Conservation (phyloP, 2,113 vertebrate species). For the Eulemur rufifrons region DNA sequence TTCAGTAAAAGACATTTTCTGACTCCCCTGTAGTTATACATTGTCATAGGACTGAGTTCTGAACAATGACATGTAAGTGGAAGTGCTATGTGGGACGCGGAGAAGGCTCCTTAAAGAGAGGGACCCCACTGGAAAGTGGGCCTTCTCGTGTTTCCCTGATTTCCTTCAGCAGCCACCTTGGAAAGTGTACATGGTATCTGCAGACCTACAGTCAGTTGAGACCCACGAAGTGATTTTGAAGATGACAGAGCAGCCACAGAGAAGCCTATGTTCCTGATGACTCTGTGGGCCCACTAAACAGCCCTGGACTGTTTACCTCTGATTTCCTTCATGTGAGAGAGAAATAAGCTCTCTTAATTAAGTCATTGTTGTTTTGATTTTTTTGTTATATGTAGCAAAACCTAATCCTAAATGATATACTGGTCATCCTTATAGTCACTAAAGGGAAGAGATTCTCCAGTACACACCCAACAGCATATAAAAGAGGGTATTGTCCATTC, state of each 20-base stretch:
- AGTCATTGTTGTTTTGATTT: background rate
- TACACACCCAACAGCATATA: background rate
- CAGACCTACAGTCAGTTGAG: background rate
- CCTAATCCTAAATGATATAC: background rate
- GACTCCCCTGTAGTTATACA: background rate
- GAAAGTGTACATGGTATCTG: background rate
- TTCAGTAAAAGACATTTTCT: background rate
- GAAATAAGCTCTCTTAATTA: background rate
- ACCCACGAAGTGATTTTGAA: background rate
- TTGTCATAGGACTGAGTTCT: background rate
- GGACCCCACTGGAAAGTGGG: background rate
- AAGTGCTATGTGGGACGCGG: background rate
- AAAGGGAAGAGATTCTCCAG: background rate
- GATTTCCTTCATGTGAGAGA: background rate
- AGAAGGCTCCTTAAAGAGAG: background rate
- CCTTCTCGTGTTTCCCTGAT: background rate
- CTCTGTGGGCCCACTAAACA: background rate
- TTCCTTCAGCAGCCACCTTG: background rate
- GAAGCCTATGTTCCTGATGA: background rate
- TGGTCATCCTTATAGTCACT: background rate
- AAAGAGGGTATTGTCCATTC: background rate
- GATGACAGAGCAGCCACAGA: background rate
- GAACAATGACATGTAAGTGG: background rate
- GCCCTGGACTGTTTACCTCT: background rate
- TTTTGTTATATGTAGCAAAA: background rate